Evolutionary conservation across 2,113 vertebrate species (phyloP).

Genomic region (Sciurus niger): DNA sequence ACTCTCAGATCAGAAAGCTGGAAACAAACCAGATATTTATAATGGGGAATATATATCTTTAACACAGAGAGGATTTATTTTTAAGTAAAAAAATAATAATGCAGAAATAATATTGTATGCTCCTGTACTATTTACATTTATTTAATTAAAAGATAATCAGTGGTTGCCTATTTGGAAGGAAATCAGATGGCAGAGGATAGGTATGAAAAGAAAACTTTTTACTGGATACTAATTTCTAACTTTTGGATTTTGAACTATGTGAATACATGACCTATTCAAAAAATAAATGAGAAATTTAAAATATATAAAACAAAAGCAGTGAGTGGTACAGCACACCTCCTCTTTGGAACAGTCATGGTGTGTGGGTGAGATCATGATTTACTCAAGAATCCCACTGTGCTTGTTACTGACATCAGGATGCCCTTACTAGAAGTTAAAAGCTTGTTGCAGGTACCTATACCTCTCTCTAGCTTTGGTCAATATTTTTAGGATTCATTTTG

Average conservation of each 20-base stretch:
- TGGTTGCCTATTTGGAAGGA: not conserved
- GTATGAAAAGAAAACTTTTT: not conserved
- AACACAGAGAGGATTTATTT: not conserved
- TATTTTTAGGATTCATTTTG: slow-evolving; percentile 81
- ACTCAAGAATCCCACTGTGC: slow-evolving; percentile 13
- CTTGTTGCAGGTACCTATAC: slow-evolving; percentile 62
- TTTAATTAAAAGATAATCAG: slow-evolving; percentile 26
- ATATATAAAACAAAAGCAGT: slow-evolving; percentile 31
- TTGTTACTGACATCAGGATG: not conserved
- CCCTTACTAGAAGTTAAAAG: slow-evolving; percentile 67
- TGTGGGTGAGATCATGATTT: slow-evolving; percentile 44
- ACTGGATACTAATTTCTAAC: not conserved
- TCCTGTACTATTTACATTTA: slow-evolving; percentile 19
- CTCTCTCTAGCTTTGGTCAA: slow-evolving; percentile 77
- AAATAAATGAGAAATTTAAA: slow-evolving; percentile 1
- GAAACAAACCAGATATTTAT: slow-evolving; percentile 13
- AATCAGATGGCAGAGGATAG: not conserved
- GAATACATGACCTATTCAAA: not conserved
- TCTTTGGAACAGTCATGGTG: not conserved
- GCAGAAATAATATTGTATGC: not conserved
- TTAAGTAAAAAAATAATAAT: slow-evolving; percentile 4
- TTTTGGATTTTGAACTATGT: slow-evolving; percentile 30
- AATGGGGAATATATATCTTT: not conserved
- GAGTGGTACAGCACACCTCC: not conserved
- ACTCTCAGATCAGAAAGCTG: not conserved